phyloP scores from a whole-genome alignment of 2,797 vertebrate genomes.

The Parauchenoglanis punctatus region DNA sequence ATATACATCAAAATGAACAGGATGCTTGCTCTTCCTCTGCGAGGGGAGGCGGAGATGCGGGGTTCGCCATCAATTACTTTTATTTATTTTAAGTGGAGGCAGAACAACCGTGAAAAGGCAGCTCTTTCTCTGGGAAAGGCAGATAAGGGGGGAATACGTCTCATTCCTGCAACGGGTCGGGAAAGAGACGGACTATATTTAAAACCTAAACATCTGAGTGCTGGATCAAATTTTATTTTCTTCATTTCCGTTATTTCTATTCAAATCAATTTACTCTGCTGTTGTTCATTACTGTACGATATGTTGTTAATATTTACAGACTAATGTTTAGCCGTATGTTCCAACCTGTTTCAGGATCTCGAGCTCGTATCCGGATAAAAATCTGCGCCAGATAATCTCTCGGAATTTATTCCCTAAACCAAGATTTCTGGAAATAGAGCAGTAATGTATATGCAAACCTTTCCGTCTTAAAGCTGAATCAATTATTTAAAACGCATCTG shows the following conservation, averaged over 20 bases:
- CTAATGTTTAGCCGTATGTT: neutral
- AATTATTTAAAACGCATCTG: too few species aligned
- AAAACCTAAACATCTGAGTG: neutral
- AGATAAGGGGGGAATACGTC: neutral
- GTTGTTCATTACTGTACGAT: neutral
- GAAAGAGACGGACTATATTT: neutral
- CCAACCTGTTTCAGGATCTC: too few species aligned
- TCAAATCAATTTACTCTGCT: neutral
- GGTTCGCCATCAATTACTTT: conserved; percentile 68
- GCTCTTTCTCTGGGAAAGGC: neutral
- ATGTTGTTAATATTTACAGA: neutral
- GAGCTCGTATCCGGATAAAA: too few species aligned
- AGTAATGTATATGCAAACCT: neutral
- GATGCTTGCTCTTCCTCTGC: conserved; percentile 48
- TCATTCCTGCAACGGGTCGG: neutral
- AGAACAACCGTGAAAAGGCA: neutral
- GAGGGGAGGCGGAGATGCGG: neutral
- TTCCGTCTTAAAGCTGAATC: neutral
- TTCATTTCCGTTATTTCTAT: neutral
- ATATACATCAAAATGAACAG: conserved; percentile 58
- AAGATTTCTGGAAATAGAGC: too few species aligned
- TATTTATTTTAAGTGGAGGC: conserved; percentile 50
- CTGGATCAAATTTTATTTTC: neutral
- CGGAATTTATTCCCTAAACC: too few species aligned
- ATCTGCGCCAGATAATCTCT: too few species aligned